A percentile compares a stretch with the other conserved stretches of the same genome.
Evolutionary conservation across 2,797 vertebrate species (phyloP).

Genomic region (Coreius guichenoti): DNA sequence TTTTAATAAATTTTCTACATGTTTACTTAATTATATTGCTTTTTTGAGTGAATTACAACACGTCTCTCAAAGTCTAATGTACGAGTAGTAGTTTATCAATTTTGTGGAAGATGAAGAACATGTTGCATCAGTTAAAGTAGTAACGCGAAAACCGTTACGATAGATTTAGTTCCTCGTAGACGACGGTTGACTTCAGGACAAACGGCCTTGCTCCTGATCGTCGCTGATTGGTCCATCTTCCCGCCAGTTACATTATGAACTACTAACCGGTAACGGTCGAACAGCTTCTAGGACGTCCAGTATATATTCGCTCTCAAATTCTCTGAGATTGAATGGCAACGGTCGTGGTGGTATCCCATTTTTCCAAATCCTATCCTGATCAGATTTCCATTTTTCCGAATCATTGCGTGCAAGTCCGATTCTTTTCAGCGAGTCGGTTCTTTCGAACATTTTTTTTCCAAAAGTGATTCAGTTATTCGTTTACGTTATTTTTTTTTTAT

Average conservation of each 20-base stretch:
- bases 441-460: neutral
- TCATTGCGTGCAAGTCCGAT: neutral
- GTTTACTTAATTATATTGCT: neutral
- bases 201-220: neutral
- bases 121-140: neutral
- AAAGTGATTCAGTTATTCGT: neutral
- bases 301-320: slow-evolving; percentile 9
- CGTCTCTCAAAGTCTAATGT: neutral
- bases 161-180: slow-evolving; percentile 34
- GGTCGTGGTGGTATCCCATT: slow-evolving; percentile 29
- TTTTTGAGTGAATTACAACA: neutral
- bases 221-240: slow-evolving; percentile 29
- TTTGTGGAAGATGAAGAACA: neutral
- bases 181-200: no score
- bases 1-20: slow-evolving; percentile 49
- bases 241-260: slow-evolving; percentile 25
- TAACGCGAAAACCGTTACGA: neutral
- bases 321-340: slow-evolving; percentile 6
- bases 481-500: neutral
- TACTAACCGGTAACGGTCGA: slow-evolving; percentile 38
- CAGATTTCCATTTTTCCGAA: slow-evolving; percentile 5
- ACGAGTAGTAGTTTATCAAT: slow-evolving; percentile 51
- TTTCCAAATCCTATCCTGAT: slow-evolving; percentile 20
- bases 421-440: neutral
- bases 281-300: neutral